A percentile compares a stretch with the other conserved stretches of the same genome.
Evolutionary conservation across 2,888 invertebrate genomes (phyloP).

Genomic region (Nomada goodeniana): DNA sequence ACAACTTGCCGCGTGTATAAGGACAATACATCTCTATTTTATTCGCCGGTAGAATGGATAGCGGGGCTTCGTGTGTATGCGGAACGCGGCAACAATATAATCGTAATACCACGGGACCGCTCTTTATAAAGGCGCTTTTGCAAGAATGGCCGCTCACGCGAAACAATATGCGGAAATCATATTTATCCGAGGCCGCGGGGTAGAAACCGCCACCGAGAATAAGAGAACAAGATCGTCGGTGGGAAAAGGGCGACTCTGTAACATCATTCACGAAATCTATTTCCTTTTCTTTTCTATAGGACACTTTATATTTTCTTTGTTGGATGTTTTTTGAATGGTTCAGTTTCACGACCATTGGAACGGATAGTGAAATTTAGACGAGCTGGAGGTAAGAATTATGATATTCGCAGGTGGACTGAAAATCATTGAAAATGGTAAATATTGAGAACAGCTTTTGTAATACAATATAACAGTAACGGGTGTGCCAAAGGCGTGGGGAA

Average conservation of each 20-base stretch:
- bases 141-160: slow-evolving; percentile 59
- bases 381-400: too few species aligned
- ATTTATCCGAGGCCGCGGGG: slow-evolving; percentile 70
- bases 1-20: slow-evolving; percentile 74
- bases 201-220: slow-evolving; percentile 70
- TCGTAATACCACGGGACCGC: slow-evolving; percentile 71
- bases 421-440: too few species aligned
- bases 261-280: slow-evolving; percentile 8
- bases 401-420: too few species aligned
- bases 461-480: too few species aligned
- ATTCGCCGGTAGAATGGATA: slow-evolving; percentile 71
- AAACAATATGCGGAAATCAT: slow-evolving; percentile 78
- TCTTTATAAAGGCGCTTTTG: slow-evolving; percentile 67
- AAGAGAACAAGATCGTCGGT: slow-evolving; percentile 64
- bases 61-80: slow-evolving; percentile 47
- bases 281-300: background rate
- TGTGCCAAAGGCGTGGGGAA: too few species aligned
- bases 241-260: slow-evolving; percentile 62
- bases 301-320: too few species aligned
- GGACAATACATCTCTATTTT: slow-evolving; percentile 81
- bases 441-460: too few species aligned
- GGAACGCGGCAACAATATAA: slow-evolving; percentile 75
- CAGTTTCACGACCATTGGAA: too few species aligned
- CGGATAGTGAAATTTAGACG: too few species aligned
- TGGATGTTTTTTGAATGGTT: too few species aligned